Percentiles rank a stretch among this genome's conserved stretches.
These are phyloP conservation scores for Atlantisia rogersi DNA, from an alignment of 2,113 vertebrate genomes.

Conservation along the genomic window DNA sequence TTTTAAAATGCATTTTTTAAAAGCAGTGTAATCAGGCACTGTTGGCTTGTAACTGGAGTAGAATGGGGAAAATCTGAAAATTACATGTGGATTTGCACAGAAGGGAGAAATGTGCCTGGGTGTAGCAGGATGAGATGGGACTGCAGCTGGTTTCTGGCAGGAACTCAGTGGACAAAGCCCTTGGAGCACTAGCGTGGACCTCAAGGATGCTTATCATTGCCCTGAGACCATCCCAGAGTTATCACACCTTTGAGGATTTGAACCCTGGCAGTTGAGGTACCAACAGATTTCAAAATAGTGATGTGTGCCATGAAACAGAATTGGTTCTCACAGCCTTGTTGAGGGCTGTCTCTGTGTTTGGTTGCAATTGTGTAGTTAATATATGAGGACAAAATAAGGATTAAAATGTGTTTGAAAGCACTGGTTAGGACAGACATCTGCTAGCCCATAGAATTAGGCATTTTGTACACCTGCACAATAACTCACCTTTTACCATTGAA, in stretches of 20 bases:
- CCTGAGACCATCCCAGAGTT: not conserved
- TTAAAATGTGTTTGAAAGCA: not conserved
- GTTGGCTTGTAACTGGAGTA: not conserved
- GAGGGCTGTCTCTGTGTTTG: too few relatives aligned
- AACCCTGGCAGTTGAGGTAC: not conserved
- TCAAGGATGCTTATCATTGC: accelerated
- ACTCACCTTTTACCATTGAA: not conserved
- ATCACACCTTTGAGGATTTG: not conserved
- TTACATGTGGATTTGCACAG: not conserved
- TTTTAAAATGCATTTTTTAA: not conserved
- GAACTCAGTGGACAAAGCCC: not conserved
- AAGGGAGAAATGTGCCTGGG: accelerated
- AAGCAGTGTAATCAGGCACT: not conserved
- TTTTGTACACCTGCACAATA: not conserved
- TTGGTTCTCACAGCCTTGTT: not conserved
- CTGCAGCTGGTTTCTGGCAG: not conserved
- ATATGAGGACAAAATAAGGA: not conserved
- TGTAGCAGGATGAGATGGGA: not conserved
- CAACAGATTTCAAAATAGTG: not conserved
- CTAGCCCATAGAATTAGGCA: not conserved
- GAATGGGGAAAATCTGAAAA: not conserved
- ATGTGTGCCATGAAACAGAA: not conserved
- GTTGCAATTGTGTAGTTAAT: not conserved
- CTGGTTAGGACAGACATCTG: not conserved
- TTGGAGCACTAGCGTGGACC: not conserved